These are phyloP conservation scores for Myotis yumanensis DNA, from an alignment of 2,113 vertebrate species.

Conservation along the genomic window DNA sequence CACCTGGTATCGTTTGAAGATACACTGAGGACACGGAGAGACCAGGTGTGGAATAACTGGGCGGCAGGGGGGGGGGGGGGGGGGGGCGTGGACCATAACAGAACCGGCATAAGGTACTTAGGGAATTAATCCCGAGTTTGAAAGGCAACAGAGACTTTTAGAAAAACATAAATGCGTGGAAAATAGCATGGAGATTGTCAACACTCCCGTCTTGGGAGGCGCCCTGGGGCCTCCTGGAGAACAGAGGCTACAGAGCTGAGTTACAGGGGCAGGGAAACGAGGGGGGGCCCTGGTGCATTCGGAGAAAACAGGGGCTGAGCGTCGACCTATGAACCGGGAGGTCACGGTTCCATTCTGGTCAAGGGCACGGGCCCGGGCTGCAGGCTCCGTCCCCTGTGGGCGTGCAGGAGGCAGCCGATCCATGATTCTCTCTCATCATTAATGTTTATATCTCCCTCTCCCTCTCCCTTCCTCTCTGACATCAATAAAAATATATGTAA, in stretches of 20 bases:
- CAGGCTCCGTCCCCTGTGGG: too few relatives aligned
- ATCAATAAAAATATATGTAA: too few relatives aligned
- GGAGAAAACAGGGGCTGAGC: background rate
- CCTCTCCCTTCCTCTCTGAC: too few relatives aligned
- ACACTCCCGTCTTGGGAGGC: background rate
- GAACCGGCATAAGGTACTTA: background rate
- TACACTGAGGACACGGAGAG: background rate
- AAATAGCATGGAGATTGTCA: background rate
- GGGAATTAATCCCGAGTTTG: background rate
- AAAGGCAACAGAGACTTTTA: background rate
- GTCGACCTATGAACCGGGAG: too few relatives aligned
- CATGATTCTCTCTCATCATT: too few relatives aligned
- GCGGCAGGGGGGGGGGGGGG: too few relatives aligned
- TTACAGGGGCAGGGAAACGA: background rate
- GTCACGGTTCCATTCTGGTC: too few relatives aligned
- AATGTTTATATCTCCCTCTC: too few relatives aligned
- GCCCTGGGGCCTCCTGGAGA: fast-evolving
- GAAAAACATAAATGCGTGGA: background rate
- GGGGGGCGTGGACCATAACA: too few relatives aligned
- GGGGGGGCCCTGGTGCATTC: background rate
- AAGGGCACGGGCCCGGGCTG: too few relatives aligned
- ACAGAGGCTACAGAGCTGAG: background rate
- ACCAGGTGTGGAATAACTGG: too few relatives aligned
- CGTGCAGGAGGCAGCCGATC: too few relatives aligned
- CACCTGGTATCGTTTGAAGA: background rate